These are phyloP conservation scores for Falco novaeseelandiae DNA, from an alignment of 2,797 vertebrate genomes.

Conservation along the genomic window DNA sequence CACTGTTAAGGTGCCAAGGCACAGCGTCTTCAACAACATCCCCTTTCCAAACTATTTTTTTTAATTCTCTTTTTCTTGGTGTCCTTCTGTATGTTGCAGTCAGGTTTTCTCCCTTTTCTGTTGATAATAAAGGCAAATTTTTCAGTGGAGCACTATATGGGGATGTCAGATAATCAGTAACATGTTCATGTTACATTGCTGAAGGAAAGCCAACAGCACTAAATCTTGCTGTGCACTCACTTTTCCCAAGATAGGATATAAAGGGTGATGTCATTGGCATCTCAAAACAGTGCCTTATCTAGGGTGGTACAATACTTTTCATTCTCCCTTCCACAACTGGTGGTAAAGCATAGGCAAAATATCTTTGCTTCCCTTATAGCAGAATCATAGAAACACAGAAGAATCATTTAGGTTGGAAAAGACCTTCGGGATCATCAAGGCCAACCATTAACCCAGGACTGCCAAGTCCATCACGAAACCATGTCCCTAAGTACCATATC, in stretches of 20 bases:
- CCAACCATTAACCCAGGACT: no score
- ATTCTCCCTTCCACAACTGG: neutral
- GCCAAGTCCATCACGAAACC: no score
- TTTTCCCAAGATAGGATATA: neutral
- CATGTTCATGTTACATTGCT: rapidly evolving
- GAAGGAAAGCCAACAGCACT: neutral
- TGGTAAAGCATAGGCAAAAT: neutral
- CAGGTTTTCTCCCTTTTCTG: neutral
- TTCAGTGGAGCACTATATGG: neutral
- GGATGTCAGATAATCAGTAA: neutral
- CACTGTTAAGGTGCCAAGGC: neutral
- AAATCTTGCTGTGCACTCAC: neutral
- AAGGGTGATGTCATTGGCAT: neutral
- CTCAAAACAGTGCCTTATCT: neutral
- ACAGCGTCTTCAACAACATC: neutral
- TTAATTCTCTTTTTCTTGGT: neutral
- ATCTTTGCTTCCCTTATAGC: neutral
- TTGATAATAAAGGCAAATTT: neutral
- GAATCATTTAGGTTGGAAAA: no score
- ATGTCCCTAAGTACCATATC: no score
- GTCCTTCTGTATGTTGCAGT: neutral
- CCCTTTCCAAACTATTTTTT: neutral
- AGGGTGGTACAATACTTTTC: neutral
- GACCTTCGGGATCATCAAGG: no score
- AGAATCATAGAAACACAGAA: no score